Percentiles rank a stretch among this genome's conserved stretches.
Evolutionary conservation across 2,888 invertebrate species (phyloP).

Genomic region (Agrotis ipsilon): DNA sequence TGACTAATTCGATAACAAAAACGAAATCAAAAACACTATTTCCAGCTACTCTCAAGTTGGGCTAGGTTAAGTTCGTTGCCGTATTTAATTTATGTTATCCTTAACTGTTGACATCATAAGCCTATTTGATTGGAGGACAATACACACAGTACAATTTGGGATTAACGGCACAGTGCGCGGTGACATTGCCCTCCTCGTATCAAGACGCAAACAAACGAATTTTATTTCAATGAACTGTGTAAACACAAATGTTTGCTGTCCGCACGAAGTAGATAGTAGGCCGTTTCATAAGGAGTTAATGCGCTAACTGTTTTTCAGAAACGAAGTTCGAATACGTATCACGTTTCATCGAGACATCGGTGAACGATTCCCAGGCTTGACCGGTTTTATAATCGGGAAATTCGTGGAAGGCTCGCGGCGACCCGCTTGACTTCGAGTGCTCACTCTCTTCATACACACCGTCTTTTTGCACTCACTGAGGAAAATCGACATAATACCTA

Average conservation of each 20-base stretch:
- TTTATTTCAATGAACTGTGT: constrained; percentile 49
- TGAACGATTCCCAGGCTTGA: constrained; percentile 75
- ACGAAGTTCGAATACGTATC: constrained; percentile 73
- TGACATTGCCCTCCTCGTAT: constrained; percentile 62
- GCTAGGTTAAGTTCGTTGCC: constrained; percentile 34
- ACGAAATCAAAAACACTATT: constrained; percentile 51
- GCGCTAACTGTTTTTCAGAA: constrained; percentile 68
- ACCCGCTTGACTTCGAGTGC: constrained; percentile 56
- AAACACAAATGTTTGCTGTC: constrained; percentile 34
- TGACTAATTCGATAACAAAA: constrained; percentile 60
- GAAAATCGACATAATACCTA: constrained; percentile 63
- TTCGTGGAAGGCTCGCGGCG: constrained; percentile 82
- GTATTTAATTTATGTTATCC: constrained; percentile 29
- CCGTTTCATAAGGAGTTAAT: constrained; percentile 46
- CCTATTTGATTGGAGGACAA: constrained; percentile 48
- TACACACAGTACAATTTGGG: constrained; percentile 57
- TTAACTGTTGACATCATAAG: constrained; percentile 35
- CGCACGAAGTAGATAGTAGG: constrained; percentile 26
- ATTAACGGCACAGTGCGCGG: constrained; percentile 64
- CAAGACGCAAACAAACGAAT: constrained; percentile 45
- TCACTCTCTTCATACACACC: constrained; percentile 50
- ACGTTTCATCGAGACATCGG: constrained; percentile 74
- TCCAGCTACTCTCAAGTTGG: constrained; percentile 21
- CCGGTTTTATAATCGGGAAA: constrained; percentile 83
- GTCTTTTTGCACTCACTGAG: constrained; percentile 61